Conservation (phyloP, 2,113 vertebrate genomes). For the Indicator maculatus region DNA sequence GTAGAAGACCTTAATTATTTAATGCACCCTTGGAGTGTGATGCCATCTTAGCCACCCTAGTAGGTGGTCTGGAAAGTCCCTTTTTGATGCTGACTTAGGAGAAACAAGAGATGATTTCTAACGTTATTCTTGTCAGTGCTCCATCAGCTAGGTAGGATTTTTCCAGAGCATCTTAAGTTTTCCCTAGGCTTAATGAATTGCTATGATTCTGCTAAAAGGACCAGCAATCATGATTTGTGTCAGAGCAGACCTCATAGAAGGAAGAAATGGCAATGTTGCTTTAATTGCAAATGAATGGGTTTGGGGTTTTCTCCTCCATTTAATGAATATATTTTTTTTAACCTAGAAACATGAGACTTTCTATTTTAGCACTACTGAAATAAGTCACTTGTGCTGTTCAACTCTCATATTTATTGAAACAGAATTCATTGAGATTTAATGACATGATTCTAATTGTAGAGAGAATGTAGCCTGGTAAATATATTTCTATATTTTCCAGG, state of each 20-base stretch:
- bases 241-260: neutral
- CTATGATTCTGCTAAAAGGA: neutral
- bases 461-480: neutral
- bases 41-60: neutral
- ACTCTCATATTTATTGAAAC: slow-evolving; percentile 2
- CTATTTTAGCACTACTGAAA: neutral
- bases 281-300: neutral
- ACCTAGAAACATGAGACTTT: neutral
- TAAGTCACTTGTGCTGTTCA: neutral
- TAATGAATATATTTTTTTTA: neutral
- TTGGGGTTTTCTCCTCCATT: neutral
- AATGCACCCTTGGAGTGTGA: neutral
- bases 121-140: neutral
- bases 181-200: neutral
- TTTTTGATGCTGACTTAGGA: neutral
- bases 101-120: neutral
- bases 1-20: neutral
- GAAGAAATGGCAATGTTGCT: neutral
- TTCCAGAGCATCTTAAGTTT: neutral
- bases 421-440: neutral
- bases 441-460: neutral
- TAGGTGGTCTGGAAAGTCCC: neutral
- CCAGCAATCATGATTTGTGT: neutral
- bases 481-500: neutral
- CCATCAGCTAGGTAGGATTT: neutral